Conservation (phyloP, 92 coral and sea anemone species). For the Palythoa heliodiscus region DNA sequence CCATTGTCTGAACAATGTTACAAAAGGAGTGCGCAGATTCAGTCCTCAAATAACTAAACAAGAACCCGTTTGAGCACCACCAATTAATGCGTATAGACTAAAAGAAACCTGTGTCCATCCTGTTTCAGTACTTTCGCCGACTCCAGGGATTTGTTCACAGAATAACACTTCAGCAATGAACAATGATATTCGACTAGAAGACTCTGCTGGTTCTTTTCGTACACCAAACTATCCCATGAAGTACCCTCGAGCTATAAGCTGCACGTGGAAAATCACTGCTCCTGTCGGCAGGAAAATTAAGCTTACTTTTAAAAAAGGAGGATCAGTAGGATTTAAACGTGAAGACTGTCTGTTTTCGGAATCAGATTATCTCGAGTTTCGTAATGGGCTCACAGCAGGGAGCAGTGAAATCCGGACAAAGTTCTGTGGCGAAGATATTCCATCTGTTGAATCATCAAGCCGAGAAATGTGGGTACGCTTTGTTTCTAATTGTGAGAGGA, state of each 20-base stretch:
- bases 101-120: not conserved
- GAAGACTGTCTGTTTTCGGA: conserved; percentile 10
- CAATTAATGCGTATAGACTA: not conserved
- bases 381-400: conserved; percentile 46
- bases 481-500: not conserved
- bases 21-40: too few relatives aligned
- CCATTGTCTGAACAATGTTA: too few relatives aligned
- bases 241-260: conserved; percentile 67
- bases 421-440: conserved; percentile 19
- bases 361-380: conserved; percentile 48
- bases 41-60: too few relatives aligned
- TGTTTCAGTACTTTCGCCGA: conserved; percentile 8
- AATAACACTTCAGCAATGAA: conserved; percentile 44
- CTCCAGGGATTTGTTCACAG: conserved; percentile 26
- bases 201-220: conserved; percentile 55
- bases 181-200: conserved; percentile 57
- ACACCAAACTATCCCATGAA: conserved; percentile 64
- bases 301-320: conserved; percentile 40
- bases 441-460: conserved; percentile 26
- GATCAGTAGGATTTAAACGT: not conserved
- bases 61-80: too few relatives aligned
- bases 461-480: conserved; percentile 42
- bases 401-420: conserved; percentile 34
- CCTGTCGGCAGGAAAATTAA: conserved; percentile 56
- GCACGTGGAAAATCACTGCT: conserved; percentile 77